These are phyloP conservation scores for Helarctos malayanus DNA, from an alignment of 2,797 vertebrate species.

Conservation along the genomic window DNA sequence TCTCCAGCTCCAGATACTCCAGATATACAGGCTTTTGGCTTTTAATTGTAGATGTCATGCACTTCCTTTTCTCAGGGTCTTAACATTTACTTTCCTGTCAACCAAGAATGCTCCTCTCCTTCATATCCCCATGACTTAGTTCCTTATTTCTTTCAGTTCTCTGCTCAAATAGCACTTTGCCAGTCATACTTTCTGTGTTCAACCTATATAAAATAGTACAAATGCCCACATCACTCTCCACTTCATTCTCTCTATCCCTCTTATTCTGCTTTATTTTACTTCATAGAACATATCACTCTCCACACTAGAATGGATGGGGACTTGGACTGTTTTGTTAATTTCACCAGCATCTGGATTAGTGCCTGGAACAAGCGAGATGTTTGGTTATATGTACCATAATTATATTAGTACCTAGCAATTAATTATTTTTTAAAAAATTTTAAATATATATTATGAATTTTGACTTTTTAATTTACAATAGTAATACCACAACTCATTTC, in stretches of 20 bases:
- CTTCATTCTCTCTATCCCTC: neutral
- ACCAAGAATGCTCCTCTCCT: neutral
- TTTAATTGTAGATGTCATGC: neutral
- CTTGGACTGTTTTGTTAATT: neutral
- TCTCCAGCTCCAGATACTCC: neutral
- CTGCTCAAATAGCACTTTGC: neutral
- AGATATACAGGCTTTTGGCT: neutral
- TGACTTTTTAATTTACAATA: constrained; percentile 45
- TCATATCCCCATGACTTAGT: neutral
- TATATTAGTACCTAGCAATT: neutral
- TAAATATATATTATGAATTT: neutral
- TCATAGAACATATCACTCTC: neutral
- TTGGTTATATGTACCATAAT: neutral
- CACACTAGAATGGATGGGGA: neutral
- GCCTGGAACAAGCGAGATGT: neutral
- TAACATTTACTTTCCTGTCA: neutral
- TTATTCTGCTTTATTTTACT: neutral
- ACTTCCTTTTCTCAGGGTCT: neutral
- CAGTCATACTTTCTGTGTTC: neutral
- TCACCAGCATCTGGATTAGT: neutral
- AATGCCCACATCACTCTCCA: neutral
- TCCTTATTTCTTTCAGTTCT: neutral
- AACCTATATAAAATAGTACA: neutral
- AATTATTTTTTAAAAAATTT: neutral
- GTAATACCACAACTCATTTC: neutral